These are phyloP conservation scores for Boloria euphrosyne DNA, from an alignment of 2,888 invertebrate genomes.

Conservation along the genomic window DNA sequence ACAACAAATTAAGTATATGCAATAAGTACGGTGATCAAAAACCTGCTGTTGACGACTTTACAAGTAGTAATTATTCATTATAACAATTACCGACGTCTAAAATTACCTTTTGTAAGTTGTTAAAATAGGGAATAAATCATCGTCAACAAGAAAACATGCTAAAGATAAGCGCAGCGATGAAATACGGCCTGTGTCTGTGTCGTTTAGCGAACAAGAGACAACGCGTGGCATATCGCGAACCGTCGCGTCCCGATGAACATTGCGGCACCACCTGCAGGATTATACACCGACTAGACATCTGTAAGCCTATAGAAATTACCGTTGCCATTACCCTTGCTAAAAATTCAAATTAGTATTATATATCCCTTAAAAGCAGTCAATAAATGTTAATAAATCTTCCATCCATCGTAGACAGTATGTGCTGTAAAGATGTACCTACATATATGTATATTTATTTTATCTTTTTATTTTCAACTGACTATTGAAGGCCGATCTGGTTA, in stretches of 20 bases:
- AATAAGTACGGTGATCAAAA: conserved; percentile 18
- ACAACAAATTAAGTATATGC: conserved; percentile 19
- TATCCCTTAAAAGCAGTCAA: too few relatives aligned
- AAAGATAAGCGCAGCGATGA: conserved; percentile 69
- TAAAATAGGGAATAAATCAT: conserved; percentile 71
- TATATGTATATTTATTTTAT: neutral
- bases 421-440: too few relatives aligned
- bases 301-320: conserved; percentile 28
- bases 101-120: conserved; percentile 55
- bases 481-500: conserved; percentile 46
- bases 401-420: too few relatives aligned
- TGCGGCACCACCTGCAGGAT: conserved; percentile 41
- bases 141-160: conserved; percentile 59
- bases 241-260: conserved; percentile 52
- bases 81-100: conserved; percentile 32
- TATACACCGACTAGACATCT: conserved; percentile 29
- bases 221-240: conserved; percentile 51
- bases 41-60: conserved; percentile 17
- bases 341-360: too few relatives aligned
- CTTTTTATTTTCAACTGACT: neutral
- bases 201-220: conserved; percentile 61
- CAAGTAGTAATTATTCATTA: conserved; percentile 35
- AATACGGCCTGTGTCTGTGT: conserved; percentile 56
- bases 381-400: too few relatives aligned
- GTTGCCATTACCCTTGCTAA: conserved; percentile 6